phyloP scores from a whole-genome alignment of 1,140 invertebrate genomes.

The Diploscapter pachys region DNA sequence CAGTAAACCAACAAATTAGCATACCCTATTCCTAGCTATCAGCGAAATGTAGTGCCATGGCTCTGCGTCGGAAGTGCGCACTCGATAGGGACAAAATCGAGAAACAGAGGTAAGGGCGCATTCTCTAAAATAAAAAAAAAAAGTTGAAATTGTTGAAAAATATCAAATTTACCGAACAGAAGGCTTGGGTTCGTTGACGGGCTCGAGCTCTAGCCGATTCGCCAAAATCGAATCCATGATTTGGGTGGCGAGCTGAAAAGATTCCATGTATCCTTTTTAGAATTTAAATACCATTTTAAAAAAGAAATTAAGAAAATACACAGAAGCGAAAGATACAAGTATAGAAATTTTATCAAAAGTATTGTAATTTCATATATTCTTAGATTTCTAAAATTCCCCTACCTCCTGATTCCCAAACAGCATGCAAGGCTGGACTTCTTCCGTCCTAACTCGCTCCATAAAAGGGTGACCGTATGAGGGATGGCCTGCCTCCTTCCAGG shows the following conservation, averaged over 20 bases:
- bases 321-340: no score
- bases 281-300: not conserved
- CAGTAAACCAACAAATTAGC: slow-evolving; percentile 49
- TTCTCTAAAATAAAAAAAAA: slow-evolving; percentile 65
- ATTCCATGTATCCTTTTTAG: not conserved
- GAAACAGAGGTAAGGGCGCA: slow-evolving; percentile 73
- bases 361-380: no score
- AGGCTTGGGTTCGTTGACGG: slow-evolving; percentile 70
- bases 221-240: slow-evolving; percentile 69
- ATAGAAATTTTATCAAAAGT: no score
- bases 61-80: slow-evolving; percentile 70
- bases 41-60: slow-evolving; percentile 75
- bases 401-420: slow-evolving; percentile 70
- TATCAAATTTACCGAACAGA: slow-evolving; percentile 69
- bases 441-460: slow-evolving; percentile 69
- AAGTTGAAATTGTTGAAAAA: slow-evolving; percentile 11
- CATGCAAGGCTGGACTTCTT: slow-evolving; percentile 76
- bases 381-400: slow-evolving; percentile 1
- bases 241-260: slow-evolving; percentile 20
- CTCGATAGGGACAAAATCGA: slow-evolving; percentile 74
- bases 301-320: not conserved
- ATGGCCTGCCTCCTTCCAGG: slow-evolving; percentile 67
- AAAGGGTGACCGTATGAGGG: slow-evolving; percentile 62
- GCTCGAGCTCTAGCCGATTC: slow-evolving; percentile 74
- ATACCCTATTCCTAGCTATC: slow-evolving; percentile 77